These are phyloP conservation scores for Phyto melanocephala DNA, from an alignment of 2,888 invertebrate species.

Conservation along the genomic window DNA sequence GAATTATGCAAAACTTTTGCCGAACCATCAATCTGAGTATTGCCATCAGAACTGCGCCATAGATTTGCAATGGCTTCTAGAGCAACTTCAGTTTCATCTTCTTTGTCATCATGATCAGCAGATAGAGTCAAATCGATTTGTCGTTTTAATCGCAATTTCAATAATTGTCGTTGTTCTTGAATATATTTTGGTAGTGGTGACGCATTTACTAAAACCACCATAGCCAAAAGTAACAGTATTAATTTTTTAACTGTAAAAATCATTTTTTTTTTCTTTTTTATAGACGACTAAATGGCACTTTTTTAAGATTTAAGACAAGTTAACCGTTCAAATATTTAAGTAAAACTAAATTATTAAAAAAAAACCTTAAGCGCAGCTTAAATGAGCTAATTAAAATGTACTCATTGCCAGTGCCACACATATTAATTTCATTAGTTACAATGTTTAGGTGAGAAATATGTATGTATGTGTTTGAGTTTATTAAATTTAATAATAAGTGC, in stretches of 20 bases:
- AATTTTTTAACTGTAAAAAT: slow-evolving; percentile 13
- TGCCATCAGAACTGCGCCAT: slow-evolving; percentile 76
- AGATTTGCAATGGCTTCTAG: slow-evolving; percentile 77
- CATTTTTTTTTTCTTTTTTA: slow-evolving; percentile 39
- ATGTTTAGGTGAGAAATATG: too few relatives aligned
- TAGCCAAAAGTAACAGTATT: slow-evolving; percentile 33
- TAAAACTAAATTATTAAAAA: slow-evolving; percentile 49
- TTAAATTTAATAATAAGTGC: background rate
- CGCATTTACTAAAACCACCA: slow-evolving; percentile 6
- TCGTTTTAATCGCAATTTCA: slow-evolving; percentile 68
- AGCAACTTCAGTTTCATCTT: slow-evolving; percentile 75
- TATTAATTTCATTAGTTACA: too few relatives aligned
- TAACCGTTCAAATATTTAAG: slow-evolving; percentile 17
- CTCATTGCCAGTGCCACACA: background rate
- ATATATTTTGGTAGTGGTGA: background rate
- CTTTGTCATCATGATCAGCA: slow-evolving; percentile 77
- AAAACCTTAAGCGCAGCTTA: background rate
- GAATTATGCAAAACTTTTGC: slow-evolving; percentile 75
- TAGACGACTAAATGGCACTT: background rate
- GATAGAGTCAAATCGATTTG: slow-evolving; percentile 77
- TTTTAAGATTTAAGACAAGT: background rate
- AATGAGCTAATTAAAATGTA: slow-evolving; percentile 1
- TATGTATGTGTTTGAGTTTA: too few relatives aligned
- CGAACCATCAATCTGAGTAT: slow-evolving; percentile 76
- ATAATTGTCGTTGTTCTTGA: background rate